phyloP scores from a whole-genome alignment of 2,113 vertebrate species.

The Cnemophilus loriae region DNA sequence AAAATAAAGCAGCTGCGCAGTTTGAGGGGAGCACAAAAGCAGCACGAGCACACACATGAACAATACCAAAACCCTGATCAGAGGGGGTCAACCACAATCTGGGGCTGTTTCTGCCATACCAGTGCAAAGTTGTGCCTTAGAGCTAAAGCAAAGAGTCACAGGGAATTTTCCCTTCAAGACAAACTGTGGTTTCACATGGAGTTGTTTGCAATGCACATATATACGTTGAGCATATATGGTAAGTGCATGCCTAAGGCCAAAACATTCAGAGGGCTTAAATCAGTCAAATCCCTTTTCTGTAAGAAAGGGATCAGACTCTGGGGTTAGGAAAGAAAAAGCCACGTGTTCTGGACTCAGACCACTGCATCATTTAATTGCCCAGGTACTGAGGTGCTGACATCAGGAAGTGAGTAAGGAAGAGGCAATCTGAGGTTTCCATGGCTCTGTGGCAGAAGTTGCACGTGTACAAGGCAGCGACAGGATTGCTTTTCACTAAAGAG shows the following conservation, averaged over 20 bases:
- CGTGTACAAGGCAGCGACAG: rapidly evolving
- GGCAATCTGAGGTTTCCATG: neutral
- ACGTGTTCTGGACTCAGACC: neutral
- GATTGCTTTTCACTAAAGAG: neutral
- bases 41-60: rapidly evolving
- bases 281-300: neutral
- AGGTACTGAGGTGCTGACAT: neutral
- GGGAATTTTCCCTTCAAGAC: neutral
- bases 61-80: neutral
- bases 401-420: neutral
- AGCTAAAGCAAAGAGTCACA: neutral
- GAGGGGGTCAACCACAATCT: neutral
- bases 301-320: neutral
- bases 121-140: neutral
- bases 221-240: neutral
- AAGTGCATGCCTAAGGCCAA: neutral
- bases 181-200: neutral
- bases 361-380: neutral
- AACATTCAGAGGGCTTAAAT: neutral
- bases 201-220: neutral
- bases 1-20: neutral
- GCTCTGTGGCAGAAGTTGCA: neutral
- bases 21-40: neutral
- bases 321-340: neutral
- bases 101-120: neutral